Evolutionary conservation across 2,797 vertebrate species (phyloP).

Genomic region (Sardinella longiceps): DNA sequence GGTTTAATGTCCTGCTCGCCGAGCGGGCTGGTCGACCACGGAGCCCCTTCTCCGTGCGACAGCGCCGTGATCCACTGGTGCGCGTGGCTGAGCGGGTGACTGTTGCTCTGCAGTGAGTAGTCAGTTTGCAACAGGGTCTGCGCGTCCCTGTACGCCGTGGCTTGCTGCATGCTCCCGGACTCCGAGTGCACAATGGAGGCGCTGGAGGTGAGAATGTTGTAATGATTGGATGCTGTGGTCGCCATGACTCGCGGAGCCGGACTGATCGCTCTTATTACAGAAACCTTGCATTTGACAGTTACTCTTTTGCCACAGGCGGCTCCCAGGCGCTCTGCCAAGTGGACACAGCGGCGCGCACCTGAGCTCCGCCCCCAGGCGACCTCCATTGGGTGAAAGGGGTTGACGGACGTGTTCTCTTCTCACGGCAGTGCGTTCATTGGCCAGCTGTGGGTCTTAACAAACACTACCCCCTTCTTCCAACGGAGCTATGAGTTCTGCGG

Average conservation of each 20-base stretch:
- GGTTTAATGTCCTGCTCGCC: slow-evolving; percentile 96
- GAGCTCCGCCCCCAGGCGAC: slow-evolving; percentile 77
- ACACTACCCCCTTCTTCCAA: slow-evolving; percentile 70
- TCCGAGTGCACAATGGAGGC: slow-evolving; percentile 94
- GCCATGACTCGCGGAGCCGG: slow-evolving; percentile 97
- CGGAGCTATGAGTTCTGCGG: slow-evolving; percentile 70
- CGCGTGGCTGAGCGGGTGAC: slow-evolving; percentile 95
- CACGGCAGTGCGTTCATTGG: slow-evolving; percentile 83
- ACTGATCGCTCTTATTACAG: slow-evolving; percentile 91
- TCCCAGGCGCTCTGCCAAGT: slow-evolving; percentile 82
- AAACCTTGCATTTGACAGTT: slow-evolving; percentile 96
- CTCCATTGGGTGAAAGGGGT: slow-evolving; percentile 79
- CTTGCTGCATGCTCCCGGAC: slow-evolving; percentile 93
- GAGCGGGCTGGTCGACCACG: slow-evolving; percentile 89
- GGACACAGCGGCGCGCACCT: slow-evolving; percentile 85
- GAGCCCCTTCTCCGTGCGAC: slow-evolving; percentile 91
- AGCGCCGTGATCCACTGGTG: slow-evolving; percentile 97
- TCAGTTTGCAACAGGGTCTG: slow-evolving; percentile 95
- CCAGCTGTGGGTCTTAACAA: slow-evolving; percentile 66
- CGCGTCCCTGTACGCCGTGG: slow-evolving; percentile 90
- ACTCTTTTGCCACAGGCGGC: slow-evolving; percentile 86
- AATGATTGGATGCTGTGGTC: slow-evolving; percentile 98
- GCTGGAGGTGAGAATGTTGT: slow-evolving; percentile 94
- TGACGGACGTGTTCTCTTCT: slow-evolving; percentile 88
- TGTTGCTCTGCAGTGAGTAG: slow-evolving; percentile 94